These are phyloP conservation scores for Bombus waltoni DNA, from an alignment of 1,140 invertebrate species.

Conservation along the genomic window DNA sequence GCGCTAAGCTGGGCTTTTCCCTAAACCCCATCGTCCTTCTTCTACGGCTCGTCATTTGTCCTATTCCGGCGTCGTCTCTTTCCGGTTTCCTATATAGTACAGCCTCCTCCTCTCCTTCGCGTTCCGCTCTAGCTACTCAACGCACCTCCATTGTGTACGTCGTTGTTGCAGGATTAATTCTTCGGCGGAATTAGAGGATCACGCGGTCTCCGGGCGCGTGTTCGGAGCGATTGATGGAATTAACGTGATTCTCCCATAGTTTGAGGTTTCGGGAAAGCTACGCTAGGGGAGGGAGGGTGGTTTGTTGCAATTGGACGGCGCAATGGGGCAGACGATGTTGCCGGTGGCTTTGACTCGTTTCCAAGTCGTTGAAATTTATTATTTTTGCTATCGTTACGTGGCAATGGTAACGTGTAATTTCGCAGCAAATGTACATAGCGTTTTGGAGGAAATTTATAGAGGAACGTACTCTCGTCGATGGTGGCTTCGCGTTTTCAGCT, in stretches of 20 bases:
- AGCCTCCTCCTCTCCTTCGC: too few species aligned
- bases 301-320: background rate
- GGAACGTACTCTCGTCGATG: background rate
- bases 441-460: background rate
- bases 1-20: constrained; percentile 23
- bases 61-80: constrained; percentile 2
- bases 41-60: constrained; percentile 26
- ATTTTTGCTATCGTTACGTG: background rate
- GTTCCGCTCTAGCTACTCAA: background rate
- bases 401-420: background rate
- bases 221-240: constrained; percentile 33
- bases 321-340: too few species aligned
- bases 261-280: background rate
- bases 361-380: constrained; percentile 3
- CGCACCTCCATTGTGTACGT: background rate
- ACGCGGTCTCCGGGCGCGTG: background rate
- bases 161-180: constrained; percentile 30
- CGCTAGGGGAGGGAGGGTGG: too few species aligned
- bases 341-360: constrained; percentile 1
- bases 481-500: background rate
- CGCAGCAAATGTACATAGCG: background rate
- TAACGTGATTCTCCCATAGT: constrained; percentile 6
- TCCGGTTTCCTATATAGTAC: background rate
- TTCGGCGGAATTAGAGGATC: constrained; percentile 33
- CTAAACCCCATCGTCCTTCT: constrained; percentile 18